These are phyloP conservation scores for Harpalus rubripes DNA, from an alignment of 2,888 invertebrate species.

Conservation along the genomic window DNA sequence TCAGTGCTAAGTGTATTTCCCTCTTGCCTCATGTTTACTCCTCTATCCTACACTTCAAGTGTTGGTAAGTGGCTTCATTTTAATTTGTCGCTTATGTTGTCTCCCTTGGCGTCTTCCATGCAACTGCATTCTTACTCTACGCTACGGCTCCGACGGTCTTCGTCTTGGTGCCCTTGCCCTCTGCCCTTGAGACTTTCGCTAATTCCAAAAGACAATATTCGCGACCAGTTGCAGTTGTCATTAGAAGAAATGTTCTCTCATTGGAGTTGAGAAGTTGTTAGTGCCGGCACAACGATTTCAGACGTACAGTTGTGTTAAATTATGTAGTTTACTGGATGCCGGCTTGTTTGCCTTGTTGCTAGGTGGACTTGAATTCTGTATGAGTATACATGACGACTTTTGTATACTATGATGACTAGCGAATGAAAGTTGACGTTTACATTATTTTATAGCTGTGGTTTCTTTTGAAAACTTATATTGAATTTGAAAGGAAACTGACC, in stretches of 20 bases:
- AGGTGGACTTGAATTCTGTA: background rate
- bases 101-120: constrained; percentile 9
- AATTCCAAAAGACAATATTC: constrained; percentile 62
- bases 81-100: constrained; percentile 49
- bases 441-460: too few species aligned
- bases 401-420: too few species aligned
- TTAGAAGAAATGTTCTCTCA: constrained; percentile 53
- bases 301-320: constrained; percentile 30
- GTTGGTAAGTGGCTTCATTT: constrained; percentile 55
- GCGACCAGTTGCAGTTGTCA: constrained; percentile 50
- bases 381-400: too few species aligned
- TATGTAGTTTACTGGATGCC: background rate
- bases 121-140: constrained; percentile 5
- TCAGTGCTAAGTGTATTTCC: constrained; percentile 23
- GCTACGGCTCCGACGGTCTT: too few species aligned
- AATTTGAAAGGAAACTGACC: too few species aligned
- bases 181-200: constrained; percentile 54
- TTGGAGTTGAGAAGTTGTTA: constrained; percentile 44
- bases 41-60: background rate
- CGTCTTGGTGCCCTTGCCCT: background rate
- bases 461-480: too few species aligned
- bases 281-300: constrained; percentile 34
- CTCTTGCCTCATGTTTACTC: constrained; percentile 29
- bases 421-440: too few species aligned
- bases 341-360: background rate